phyloP scores from a whole-genome alignment of 2,797 vertebrate species.

The Amniataba percoides region DNA sequence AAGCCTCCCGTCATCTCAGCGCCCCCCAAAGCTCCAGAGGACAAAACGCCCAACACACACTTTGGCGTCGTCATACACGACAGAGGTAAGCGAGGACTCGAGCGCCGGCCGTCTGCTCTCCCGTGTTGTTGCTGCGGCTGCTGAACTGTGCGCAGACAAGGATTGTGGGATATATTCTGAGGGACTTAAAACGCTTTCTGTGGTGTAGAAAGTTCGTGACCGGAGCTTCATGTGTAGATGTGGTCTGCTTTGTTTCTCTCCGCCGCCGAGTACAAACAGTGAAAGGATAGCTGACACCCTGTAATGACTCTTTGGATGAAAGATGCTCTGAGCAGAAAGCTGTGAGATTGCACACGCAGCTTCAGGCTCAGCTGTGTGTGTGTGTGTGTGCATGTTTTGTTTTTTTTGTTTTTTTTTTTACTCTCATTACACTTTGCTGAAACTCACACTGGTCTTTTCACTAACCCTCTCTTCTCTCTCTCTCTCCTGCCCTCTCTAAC shows the following conservation, averaged over 20 bases:
- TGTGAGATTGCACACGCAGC: conserved; percentile 42
- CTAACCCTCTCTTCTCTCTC: conserved; percentile 78
- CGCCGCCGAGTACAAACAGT: conserved; percentile 40
- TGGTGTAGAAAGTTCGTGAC: conserved; percentile 33
- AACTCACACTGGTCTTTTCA: conserved; percentile 61
- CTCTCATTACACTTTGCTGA: conserved; percentile 49
- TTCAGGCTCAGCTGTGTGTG: conserved; percentile 25
- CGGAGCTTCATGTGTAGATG: conserved; percentile 44
- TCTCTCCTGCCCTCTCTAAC: conserved; percentile 78
- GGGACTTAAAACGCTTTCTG: conserved; percentile 15
- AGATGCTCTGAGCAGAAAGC: conserved; percentile 49
- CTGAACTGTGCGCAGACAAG: not conserved
- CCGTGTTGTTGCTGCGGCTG: conserved; percentile 1
- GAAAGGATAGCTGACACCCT: conserved; percentile 47
- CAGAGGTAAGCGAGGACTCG: conserved; percentile 74
- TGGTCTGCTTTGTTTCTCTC: conserved; percentile 63
- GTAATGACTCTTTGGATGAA: conserved; percentile 54
- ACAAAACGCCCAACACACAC: conserved; percentile 87
- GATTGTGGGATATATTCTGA: conserved; percentile 31
- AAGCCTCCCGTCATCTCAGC: conserved; percentile 87
- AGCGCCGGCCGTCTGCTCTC: not conserved
- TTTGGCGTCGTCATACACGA: conserved; percentile 93
- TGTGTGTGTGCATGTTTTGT: conserved; percentile 21
- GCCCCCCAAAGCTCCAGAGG: conserved; percentile 87
- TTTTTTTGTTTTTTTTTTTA: too few relatives aligned